Percentiles rank a stretch among this genome's conserved stretches.
These are phyloP conservation scores for Lithophane socia DNA, from an alignment of 2,888 invertebrate genomes.

Conservation along the genomic window DNA sequence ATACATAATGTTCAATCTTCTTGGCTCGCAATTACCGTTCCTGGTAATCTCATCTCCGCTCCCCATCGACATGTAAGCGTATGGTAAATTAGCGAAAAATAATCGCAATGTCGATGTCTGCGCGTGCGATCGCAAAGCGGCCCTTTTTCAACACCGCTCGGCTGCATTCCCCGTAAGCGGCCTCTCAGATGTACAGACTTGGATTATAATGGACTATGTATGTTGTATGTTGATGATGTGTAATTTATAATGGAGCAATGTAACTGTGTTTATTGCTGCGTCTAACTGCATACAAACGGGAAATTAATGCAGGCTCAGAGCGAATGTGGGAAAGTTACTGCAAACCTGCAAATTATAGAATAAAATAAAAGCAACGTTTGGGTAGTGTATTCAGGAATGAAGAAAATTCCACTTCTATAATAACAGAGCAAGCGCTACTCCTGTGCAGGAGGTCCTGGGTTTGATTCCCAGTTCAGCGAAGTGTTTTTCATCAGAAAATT, in stretches of 20 bases:
- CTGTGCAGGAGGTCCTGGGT: no score
- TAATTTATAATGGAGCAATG: conserved; percentile 47
- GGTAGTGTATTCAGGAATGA: neutral
- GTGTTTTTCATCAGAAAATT: no score
- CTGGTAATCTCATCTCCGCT: conserved; percentile 69
- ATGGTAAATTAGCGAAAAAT: conserved; percentile 87
- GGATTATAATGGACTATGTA: conserved; percentile 54
- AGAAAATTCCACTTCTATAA: neutral
- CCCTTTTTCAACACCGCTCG: conserved; percentile 64
- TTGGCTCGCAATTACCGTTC: conserved; percentile 58
- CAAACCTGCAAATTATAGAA: neutral
- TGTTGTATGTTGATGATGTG: conserved; percentile 47
- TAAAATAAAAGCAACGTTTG: neutral
- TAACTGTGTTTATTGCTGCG: conserved; percentile 35
- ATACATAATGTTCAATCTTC: conserved; percentile 36
- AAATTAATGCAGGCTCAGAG: conserved; percentile 10
- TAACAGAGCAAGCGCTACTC: neutral
- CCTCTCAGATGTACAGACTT: conserved; percentile 55
- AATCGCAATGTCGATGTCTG: conserved; percentile 70
- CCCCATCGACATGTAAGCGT: conserved; percentile 73
- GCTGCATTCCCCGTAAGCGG: conserved; percentile 66
- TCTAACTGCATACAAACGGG: conserved; percentile 36
- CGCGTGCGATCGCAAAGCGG: conserved; percentile 62
- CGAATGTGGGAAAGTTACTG: neutral
- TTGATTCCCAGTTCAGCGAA: no score